Conservation (phyloP, 2,797 vertebrate species). For the Limnodromus scolopaceus region DNA sequence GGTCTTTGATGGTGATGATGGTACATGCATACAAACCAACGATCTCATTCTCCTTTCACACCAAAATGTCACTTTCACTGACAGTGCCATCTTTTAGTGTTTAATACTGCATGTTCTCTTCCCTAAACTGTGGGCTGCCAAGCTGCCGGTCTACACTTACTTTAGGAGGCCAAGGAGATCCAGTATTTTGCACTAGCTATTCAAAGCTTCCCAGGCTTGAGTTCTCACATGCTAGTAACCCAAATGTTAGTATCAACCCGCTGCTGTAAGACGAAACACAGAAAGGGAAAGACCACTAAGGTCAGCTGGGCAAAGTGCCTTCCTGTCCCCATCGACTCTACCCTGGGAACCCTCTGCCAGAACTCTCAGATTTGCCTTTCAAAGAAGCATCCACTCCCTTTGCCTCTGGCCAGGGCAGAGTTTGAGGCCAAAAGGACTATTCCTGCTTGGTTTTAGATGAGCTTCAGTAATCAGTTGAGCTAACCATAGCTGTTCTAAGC, state of each 20-base stretch:
- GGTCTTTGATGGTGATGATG: background rate
- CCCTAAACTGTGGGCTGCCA: background rate
- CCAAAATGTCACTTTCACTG: background rate
- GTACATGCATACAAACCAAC: accelerated
- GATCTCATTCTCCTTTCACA: background rate
- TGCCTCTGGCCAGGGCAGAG: background rate
- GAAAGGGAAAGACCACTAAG: background rate
- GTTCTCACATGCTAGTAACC: background rate
- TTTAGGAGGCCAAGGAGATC: background rate
- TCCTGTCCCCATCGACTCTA: background rate
- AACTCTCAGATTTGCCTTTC: background rate
- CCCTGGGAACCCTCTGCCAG: background rate
- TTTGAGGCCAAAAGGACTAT: background rate
- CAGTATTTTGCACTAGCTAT: background rate
- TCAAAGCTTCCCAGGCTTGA: background rate
- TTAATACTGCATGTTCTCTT: background rate
- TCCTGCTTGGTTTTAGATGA: background rate
- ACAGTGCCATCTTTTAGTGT: accelerated
- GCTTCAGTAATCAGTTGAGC: background rate
- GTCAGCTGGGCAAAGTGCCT: background rate
- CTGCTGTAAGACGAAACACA: accelerated
- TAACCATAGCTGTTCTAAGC: background rate
- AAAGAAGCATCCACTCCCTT: background rate
- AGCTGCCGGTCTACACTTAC: background rate
- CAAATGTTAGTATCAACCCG: background rate